Conservation (phyloP, 2,113 vertebrate genomes). For the Dicrurus megarhynchus region DNA sequence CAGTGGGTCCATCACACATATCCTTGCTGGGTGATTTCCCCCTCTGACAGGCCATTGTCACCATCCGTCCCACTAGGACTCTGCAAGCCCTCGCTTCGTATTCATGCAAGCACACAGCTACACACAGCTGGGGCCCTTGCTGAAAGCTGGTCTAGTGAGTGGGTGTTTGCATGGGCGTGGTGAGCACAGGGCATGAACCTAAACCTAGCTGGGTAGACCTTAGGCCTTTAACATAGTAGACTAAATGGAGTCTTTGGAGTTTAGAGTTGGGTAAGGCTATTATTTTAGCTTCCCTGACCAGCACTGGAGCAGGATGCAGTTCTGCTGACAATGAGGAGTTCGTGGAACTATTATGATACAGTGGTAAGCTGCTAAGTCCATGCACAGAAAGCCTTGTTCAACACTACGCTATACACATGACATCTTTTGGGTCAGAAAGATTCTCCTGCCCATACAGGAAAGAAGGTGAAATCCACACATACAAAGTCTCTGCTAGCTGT, state of each 20-base stretch:
- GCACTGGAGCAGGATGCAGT: background rate
- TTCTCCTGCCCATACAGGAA: background rate
- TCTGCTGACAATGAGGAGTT: background rate
- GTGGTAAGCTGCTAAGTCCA: background rate
- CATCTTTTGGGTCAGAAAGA: background rate
- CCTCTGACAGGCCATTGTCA: background rate
- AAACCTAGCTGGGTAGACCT: background rate
- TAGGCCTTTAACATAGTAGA: background rate
- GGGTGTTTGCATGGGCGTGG: background rate
- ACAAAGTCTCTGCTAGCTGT: background rate
- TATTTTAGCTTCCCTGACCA: background rate
- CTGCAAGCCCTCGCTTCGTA: background rate
- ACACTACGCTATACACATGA: fast-evolving
- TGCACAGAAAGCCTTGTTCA: background rate
- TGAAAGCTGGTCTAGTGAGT: background rate
- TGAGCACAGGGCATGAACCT: background rate
- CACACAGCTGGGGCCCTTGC: background rate
- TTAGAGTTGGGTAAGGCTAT: background rate
- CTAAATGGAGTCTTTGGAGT: background rate
- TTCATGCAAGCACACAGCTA: background rate
- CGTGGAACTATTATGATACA: background rate
- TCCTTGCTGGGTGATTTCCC: background rate
- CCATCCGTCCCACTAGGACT: background rate
- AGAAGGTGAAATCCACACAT: background rate
- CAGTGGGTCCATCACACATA: background rate